Evolutionary conservation across 2,888 invertebrate genomes (phyloP).

Genomic region (Bibio marci): DNA sequence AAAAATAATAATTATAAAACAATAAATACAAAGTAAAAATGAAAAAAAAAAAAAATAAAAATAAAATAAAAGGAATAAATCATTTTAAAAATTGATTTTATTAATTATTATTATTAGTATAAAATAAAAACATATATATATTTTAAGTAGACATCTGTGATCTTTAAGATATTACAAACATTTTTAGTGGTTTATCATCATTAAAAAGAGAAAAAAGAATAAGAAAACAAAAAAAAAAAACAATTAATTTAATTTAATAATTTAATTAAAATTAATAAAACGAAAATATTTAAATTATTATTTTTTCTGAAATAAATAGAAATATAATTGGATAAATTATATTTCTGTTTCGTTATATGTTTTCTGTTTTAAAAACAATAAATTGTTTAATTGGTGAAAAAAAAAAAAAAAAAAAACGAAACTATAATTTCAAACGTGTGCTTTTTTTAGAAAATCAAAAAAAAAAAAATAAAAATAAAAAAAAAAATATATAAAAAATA

Average conservation of each 20-base stretch:
- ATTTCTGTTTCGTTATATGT: no score
- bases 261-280: no score
- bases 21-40: slow-evolving; percentile 15
- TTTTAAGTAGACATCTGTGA: slow-evolving; percentile 30
- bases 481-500: slow-evolving; percentile 5
- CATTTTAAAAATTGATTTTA: no score
- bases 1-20: slow-evolving; percentile 12
- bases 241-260: no score
- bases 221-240: slow-evolving; percentile 15
- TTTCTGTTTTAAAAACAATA: no score
- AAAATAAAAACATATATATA: slow-evolving; percentile 13
- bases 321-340: no score
- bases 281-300: no score
- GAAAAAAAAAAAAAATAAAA: slow-evolving; percentile 14
- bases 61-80: slow-evolving; percentile 9
- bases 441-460: no score
- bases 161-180: slow-evolving; percentile 28
- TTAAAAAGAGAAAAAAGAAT: slow-evolving; percentile 13
- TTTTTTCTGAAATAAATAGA: no score
- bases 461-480: slow-evolving; percentile 9
- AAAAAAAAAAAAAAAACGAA: no score
- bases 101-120: background rate
- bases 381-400: no score
- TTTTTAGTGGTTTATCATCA: slow-evolving; percentile 14
- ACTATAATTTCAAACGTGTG: no score